These are phyloP conservation scores for Mycalesis mineus DNA, from an alignment of 2,888 invertebrate genomes.

Conservation along the genomic window DNA sequence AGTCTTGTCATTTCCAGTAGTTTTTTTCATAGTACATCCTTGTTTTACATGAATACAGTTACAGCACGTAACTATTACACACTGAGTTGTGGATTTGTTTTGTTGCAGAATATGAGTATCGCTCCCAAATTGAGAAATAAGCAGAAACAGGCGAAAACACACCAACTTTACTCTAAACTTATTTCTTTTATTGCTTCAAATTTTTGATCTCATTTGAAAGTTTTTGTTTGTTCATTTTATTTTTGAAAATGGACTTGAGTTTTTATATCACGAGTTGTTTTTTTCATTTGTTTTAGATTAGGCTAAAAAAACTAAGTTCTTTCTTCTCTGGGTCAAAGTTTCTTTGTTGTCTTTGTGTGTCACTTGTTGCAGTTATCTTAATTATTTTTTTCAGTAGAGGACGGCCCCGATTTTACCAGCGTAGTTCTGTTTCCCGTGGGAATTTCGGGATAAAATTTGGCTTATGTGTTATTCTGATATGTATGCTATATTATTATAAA, in stretches of 20 bases:
- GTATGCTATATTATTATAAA: too few species aligned
- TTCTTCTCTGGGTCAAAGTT: too few species aligned
- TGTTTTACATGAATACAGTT: conserved; percentile 61
- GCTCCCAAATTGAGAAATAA: conserved; percentile 34
- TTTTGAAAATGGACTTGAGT: neutral
- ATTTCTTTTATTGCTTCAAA: neutral
- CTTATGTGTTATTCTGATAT: too few species aligned
- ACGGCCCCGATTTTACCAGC: too few species aligned
- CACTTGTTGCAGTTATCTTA: too few species aligned
- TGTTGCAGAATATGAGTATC: conserved; percentile 72
- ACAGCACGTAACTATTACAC: conserved; percentile 60
- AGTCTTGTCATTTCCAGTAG: conserved; percentile 10
- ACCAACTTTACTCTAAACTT: conserved; percentile 13
- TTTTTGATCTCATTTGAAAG: conserved; percentile 2
- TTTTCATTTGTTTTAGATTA: neutral
- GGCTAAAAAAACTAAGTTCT: too few species aligned
- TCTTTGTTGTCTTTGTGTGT: too few species aligned
- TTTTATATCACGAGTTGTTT: neutral
- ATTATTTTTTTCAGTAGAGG: too few species aligned
- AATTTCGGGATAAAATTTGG: too few species aligned
- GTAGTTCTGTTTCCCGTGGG: too few species aligned
- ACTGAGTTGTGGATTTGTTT: conserved; percentile 75
- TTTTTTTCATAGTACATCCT: conserved; percentile 22
- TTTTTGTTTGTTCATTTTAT: neutral
- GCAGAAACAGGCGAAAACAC: conserved; percentile 15